Base-by-base conservation (phyloP, 1,140 invertebrate genomes). In the Brevipalpus yothersi region DNA sequence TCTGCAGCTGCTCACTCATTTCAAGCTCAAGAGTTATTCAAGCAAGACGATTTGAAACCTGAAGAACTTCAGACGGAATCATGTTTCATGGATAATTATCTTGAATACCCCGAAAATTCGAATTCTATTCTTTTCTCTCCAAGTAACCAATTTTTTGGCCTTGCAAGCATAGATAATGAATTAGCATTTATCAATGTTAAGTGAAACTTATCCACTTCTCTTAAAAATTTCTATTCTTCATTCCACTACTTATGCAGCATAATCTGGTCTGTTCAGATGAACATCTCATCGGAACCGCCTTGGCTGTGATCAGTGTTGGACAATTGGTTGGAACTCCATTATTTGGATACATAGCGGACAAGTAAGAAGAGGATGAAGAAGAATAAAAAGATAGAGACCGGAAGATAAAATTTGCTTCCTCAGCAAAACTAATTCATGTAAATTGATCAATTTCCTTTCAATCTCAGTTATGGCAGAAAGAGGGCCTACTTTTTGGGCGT, bases 301-400 rank as follows among this genome's bases (percentile, higher is more conserved):
- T 78, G 56, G 78, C 79, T 4, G 72, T 80, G 41, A 81, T 80
- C 66, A 80, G 80, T 72, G 76, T 80, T 10, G 80, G 80, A 13
- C 80, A 79, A 39, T 75, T 82, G 13, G 79, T 82, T 63, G 79
- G 80, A 2, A 81, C 80, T 63, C 73, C 80, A 8, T 73, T 82
- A n/a, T 81, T 81, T 63, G 80, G 80, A 23, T 79, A 77, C 75
- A 76, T 81, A 62, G 79, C 79, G 13, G 80, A 82, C 65, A 68
- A 65, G 69, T 69, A 51, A 51, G 21, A 19, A 51, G 31, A 31
- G 5, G 31, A 31, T 3, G 31, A 31, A 3, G 31, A 31, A 31
- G 31, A 31, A 5, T 3, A 31, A 31, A 31, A 5, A 31, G 31
- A 31, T 2, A 31, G 31, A 31, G 31, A 31, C 31, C 31, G 31